phyloP scores from a whole-genome alignment of 2,888 invertebrate genomes.

The Tetrapedia diversipes region DNA sequence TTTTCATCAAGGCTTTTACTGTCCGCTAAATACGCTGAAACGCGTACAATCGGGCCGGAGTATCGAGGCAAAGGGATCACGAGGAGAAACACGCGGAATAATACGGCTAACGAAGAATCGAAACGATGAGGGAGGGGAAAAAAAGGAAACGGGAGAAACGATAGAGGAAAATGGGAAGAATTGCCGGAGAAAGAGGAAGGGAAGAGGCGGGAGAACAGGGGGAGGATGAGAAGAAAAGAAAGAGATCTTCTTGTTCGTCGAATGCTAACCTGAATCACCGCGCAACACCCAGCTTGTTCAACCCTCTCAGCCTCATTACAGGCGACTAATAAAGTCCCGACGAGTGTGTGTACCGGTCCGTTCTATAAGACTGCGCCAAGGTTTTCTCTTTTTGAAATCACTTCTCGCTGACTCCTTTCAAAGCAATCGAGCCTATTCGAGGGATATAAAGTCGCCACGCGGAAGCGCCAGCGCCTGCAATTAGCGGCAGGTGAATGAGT shows the following conservation, averaged over 20 bases:
- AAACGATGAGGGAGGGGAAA: background rate
- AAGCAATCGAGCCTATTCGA: slow-evolving; percentile 17
- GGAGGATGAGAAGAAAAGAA: background rate
- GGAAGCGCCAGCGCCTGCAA: background rate
- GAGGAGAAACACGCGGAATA: slow-evolving; percentile 3
- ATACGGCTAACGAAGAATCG: background rate
- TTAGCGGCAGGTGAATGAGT: slow-evolving; percentile 37
- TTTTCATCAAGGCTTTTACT: slow-evolving; percentile 77
- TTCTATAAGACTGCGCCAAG: slow-evolving; percentile 41
- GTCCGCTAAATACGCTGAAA: slow-evolving; percentile 75
- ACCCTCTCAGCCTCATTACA: slow-evolving; percentile 41
- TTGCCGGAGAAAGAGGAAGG: background rate
- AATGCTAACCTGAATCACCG: slow-evolving; percentile 66
- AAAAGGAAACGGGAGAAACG: slow-evolving; percentile 6
- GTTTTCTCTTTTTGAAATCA: slow-evolving; percentile 43
- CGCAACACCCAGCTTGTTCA: slow-evolving; percentile 46
- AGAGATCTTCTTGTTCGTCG: slow-evolving; percentile 45
- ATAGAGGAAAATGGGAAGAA: slow-evolving; percentile 17
- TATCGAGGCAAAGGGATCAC: slow-evolving; percentile 1
- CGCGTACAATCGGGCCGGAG: slow-evolving; percentile 41
- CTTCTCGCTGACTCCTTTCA: slow-evolving; percentile 41
- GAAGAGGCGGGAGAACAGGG: background rate
- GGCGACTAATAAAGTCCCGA: slow-evolving; percentile 58
- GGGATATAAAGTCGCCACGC: slow-evolving; percentile 18
- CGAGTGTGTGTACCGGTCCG: slow-evolving; percentile 45